Base-by-base conservation (phyloP, 2,113 vertebrate species). In the Neotoma lepida region DNA sequence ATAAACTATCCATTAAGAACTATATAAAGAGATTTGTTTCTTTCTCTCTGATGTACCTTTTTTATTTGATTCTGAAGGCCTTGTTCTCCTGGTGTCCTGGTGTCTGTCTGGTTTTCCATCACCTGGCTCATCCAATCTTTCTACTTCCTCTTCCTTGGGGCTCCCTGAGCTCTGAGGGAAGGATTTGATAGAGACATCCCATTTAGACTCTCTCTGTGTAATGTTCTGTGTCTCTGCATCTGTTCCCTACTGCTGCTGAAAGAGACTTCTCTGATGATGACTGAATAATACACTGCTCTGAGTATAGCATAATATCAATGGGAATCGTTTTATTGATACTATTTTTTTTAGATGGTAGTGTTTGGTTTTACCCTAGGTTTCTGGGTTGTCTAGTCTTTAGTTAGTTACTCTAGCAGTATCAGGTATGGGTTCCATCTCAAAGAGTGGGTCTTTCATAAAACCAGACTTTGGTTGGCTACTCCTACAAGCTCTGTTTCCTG, bases 91-190 rank as follows among this genome's bases (percentile, higher is more conserved):
- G 33, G 9, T 12, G 9, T 6, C 4, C 20, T 0, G 33, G 9
- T 12, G 9, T 6, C 4, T 10, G 0, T 54, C 18, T n/a, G 24
- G 4, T 13, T 30, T 6, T 77, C 74, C 9, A 7, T 33, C 14
- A 26, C 28, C 15, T 51, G 54, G 22, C 6, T 2, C 20, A 9
- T 70, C 2, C 68, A 39, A 39, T 70, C 68, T 71, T 71, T 41
- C n/a, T 71, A 18, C 9, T 4, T 73, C 70, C n/a, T 41, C 35
- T 41, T 71, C n/a, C 20, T 10, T 4, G 4, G 4, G 70, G n/a
- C 20, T 41, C n/a, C n/a, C 9, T 73, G 20, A 41, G 9, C 18
- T 24, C 18, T 41, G 70, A 41, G 0, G 20, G n/a, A 41, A 24
- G 9, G n/a, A 73, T 41, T 17, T 76, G 24, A 44, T 44, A 10